phyloP scores from a whole-genome alignment of 2,113 vertebrate genomes.

The Melierax canorus region DNA sequence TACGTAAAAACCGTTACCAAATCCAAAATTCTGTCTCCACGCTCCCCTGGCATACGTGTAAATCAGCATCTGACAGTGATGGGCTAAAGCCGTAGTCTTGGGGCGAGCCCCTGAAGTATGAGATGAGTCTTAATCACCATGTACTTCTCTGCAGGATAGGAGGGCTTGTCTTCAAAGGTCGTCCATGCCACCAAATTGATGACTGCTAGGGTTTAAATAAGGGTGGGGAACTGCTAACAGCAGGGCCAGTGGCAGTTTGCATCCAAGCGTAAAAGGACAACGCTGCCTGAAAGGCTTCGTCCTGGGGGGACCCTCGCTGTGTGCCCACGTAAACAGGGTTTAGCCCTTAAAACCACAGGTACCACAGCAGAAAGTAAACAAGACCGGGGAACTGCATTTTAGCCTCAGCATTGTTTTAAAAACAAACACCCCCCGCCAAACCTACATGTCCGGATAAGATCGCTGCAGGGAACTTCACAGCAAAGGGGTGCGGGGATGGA shows the following conservation, averaged over 20 bases:
- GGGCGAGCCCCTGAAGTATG: not conserved
- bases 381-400: not conserved
- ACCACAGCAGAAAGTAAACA: not conserved
- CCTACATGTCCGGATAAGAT: rapidly evolving
- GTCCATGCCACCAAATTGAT: rapidly evolving
- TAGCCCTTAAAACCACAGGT: too few relatives aligned
- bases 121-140: not conserved
- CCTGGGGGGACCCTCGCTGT: not conserved
- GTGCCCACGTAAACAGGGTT: not conserved
- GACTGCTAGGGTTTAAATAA: too few relatives aligned
- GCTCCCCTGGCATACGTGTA: rapidly evolving
- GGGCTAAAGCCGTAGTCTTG: not conserved
- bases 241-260: not conserved
- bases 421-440: not conserved
- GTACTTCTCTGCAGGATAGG: not conserved
- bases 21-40: not conserved
- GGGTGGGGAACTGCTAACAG: not conserved
- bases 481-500: not conserved
- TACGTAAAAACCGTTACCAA: rapidly evolving
- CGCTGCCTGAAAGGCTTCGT: rapidly evolving
- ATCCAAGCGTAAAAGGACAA: not conserved
- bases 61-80: rapidly evolving
- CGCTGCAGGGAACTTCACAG: not conserved
- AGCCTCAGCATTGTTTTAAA: not conserved
- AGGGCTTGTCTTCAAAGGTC: not conserved